A percentile compares a stretch with the other conserved stretches of the same genome.
Evolutionary conservation across 2,888 invertebrate genomes (phyloP).

Genomic region (Sminthurides aquaticus): DNA sequence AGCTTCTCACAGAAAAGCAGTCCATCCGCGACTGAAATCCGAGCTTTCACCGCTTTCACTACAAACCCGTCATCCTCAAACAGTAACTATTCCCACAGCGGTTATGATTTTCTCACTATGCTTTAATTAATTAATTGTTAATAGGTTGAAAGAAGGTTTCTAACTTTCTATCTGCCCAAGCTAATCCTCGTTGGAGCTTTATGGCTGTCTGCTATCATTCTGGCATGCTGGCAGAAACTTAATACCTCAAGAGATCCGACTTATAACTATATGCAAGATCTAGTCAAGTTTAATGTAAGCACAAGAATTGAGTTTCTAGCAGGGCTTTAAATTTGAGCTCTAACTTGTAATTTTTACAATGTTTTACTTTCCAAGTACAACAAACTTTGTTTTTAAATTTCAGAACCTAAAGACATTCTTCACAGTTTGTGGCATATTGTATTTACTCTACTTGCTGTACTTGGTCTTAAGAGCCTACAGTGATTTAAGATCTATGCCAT

Average conservation of each 20-base stretch:
- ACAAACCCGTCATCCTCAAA: no score
- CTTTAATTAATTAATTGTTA: not conserved
- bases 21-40: no score
- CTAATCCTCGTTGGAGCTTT: conserved; percentile 73
- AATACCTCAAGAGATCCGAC: conserved; percentile 85
- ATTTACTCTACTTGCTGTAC: conserved; percentile 74
- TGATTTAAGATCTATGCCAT: conserved; percentile 92
- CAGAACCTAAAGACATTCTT: conserved; percentile 87
- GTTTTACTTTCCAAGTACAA: conserved; percentile 12
- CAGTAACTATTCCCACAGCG: no score
- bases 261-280: conserved; percentile 79
- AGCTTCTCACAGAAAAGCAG: not conserved
- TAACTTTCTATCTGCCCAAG: conserved; percentile 86
- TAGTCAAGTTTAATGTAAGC: conserved; percentile 72
- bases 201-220: conserved; percentile 76
- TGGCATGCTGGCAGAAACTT: conserved; percentile 84
- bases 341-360: conserved; percentile 14
- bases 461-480: conserved; percentile 84
- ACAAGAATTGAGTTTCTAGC: no score
- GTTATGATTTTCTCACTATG: no score
- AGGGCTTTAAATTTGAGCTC: conserved; percentile 4
- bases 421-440: conserved; percentile 73
- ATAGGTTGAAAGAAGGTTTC: conserved; percentile 77
- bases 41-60: not conserved
- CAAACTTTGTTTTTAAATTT: conserved; percentile 15